Evolutionary conservation across 2,888 invertebrate genomes (phyloP).

Genomic region (Empis stercorea): DNA sequence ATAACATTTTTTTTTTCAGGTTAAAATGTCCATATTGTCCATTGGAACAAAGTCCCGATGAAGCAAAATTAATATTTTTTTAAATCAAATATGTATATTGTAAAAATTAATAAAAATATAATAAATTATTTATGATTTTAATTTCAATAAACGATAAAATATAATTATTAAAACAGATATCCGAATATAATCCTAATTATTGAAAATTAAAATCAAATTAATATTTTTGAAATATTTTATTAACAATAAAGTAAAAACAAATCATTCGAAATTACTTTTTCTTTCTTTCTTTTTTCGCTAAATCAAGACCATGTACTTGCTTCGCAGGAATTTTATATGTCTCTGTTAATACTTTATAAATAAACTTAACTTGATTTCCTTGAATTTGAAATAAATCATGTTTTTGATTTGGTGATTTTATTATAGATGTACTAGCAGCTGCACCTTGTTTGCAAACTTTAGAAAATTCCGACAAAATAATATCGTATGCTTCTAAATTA

Average conservation of each 20-base stretch:
- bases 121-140: too few species aligned
- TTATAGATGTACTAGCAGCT: slow-evolving; percentile 76
- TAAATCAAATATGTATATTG: slow-evolving; percentile 35
- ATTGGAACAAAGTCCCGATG: slow-evolving; percentile 84
- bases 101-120: too few species aligned
- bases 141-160: too few species aligned
- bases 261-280: not conserved
- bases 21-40: slow-evolving; percentile 99
- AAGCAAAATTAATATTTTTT: slow-evolving; percentile 87
- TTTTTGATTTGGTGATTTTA: slow-evolving; percentile 56
- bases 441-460: slow-evolving; percentile 72
- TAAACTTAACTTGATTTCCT: slow-evolving; percentile 67
- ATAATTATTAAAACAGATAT: too few species aligned
- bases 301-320: slow-evolving; percentile 31
- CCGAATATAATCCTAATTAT: too few species aligned
- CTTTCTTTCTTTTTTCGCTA: slow-evolving; percentile 27
- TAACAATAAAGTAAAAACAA: too few species aligned
- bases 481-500: slow-evolving; percentile 78
- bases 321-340: slow-evolving; percentile 35
- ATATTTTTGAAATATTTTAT: too few species aligned
- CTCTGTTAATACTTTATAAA: slow-evolving; percentile 31
- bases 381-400: slow-evolving; percentile 71
- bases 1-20: slow-evolving; percentile 53
- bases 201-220: too few species aligned
- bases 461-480: slow-evolving; percentile 63